These are phyloP conservation scores for Leptonema lineaticorne DNA, from an alignment of 1,140 invertebrate species.

Conservation along the genomic window DNA sequence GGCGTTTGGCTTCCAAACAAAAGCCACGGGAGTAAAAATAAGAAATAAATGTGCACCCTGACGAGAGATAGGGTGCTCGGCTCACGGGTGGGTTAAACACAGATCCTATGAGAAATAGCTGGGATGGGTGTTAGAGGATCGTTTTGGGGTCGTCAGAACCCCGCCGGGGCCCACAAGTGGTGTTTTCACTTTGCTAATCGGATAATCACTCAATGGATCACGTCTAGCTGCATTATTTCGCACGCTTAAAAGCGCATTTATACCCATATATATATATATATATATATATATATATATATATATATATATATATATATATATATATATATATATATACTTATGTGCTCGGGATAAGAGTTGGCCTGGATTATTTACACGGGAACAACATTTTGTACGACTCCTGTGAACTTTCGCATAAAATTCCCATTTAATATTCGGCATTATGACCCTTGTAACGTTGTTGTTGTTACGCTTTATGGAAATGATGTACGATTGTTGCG, in stretches of 20 bases:
- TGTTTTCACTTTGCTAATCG: constrained; percentile 61
- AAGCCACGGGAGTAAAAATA: constrained; percentile 39
- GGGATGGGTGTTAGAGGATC: neutral
- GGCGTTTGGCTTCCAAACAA: constrained; percentile 39
- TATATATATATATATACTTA: too few relatives aligned
- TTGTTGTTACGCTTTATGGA: too few relatives aligned
- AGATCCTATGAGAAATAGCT: too few relatives aligned
- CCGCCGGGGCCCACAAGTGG: constrained; percentile 54
- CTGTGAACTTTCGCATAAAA: too few relatives aligned
- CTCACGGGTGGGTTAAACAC: neutral
- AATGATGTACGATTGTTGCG: too few relatives aligned
- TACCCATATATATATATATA: neutral
- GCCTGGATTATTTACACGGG: neutral
- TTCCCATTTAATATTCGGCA: too few relatives aligned
- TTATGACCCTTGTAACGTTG: too few relatives aligned
- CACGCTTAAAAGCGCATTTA: constrained; percentile 45
- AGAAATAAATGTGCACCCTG: constrained; percentile 35
- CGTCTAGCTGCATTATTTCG: constrained; percentile 56
- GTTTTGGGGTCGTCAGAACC: constrained; percentile 34
- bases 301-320: too few relatives aligned
- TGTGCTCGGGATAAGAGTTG: too few relatives aligned
- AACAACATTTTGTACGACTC: too few relatives aligned
- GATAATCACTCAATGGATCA: constrained; percentile 59
- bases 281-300: neutral
- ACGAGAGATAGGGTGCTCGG: constrained; percentile 42